phyloP scores from a whole-genome alignment of 1,140 invertebrate species.

The Lasioglossum albipes region DNA sequence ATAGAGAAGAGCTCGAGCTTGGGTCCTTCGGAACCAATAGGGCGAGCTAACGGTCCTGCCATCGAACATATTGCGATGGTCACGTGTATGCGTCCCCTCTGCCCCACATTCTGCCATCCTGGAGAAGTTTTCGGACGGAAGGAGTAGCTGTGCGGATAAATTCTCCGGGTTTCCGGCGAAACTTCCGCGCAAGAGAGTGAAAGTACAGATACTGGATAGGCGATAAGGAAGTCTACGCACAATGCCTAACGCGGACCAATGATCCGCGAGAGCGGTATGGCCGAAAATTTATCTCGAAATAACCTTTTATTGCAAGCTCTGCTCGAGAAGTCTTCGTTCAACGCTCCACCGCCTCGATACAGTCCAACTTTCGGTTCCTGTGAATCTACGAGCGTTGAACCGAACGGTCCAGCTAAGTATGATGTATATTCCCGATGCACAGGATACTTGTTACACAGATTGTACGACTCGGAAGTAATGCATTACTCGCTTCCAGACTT shows the following conservation, averaged over 20 bases:
- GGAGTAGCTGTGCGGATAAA: slow-evolving; percentile 57
- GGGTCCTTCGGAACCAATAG: slow-evolving; percentile 72
- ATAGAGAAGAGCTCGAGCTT: slow-evolving; percentile 61
- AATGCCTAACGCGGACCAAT: slow-evolving; percentile 48
- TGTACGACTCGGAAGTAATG: no score
- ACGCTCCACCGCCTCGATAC: neutral
- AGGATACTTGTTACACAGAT: no score
- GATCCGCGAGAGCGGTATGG: slow-evolving; percentile 28
- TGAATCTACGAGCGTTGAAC: neutral
- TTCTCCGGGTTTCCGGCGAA: slow-evolving; percentile 51
- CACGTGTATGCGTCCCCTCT: slow-evolving; percentile 49
- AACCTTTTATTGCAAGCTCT: slow-evolving; percentile 21
- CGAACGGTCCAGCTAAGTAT: neutral
- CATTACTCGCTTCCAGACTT: no score
- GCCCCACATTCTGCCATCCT: slow-evolving; percentile 40
- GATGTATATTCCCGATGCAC: neutral
- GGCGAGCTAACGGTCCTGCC: slow-evolving; percentile 66
- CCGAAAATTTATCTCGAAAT: slow-evolving; percentile 45
- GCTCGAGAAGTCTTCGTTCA: neutral
- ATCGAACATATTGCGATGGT: slow-evolving; percentile 62
- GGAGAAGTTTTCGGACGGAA: slow-evolving; percentile 62
- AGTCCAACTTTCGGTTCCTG: neutral
- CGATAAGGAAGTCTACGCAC: slow-evolving; percentile 36
- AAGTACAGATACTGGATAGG: slow-evolving; percentile 24
- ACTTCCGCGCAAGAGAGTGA: slow-evolving; percentile 37